Percentiles rank a stretch among this genome's conserved stretches.
These are phyloP conservation scores for Thecocarcelia acutangulata DNA, from an alignment of 2,888 invertebrate species.

Conservation along the genomic window DNA sequence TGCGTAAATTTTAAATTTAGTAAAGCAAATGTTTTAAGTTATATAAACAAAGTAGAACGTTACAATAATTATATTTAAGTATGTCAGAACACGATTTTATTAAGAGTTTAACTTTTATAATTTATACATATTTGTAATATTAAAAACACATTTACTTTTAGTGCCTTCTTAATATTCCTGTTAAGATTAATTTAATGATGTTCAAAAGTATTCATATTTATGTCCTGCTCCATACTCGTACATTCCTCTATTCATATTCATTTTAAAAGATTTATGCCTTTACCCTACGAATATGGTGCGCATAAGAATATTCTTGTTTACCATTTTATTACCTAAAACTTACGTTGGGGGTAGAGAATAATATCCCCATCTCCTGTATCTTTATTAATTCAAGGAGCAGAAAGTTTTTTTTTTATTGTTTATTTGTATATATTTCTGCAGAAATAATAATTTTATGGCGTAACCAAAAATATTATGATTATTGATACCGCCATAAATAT, in stretches of 20 bases:
- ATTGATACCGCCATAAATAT: constrained; percentile 67
- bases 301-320: constrained; percentile 40
- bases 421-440: constrained; percentile 47
- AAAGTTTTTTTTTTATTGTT: constrained; percentile 43
- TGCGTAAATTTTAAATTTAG: constrained; percentile 59
- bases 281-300: constrained; percentile 14
- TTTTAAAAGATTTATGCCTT: constrained; percentile 50
- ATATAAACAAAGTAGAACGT: neutral
- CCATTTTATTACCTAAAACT: constrained; percentile 47
- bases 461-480: constrained; percentile 70
- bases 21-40: constrained; percentile 5
- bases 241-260: constrained; percentile 38
- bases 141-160: constrained; percentile 40
- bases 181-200: constrained; percentile 67
- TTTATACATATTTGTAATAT: neutral
- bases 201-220: constrained; percentile 71
- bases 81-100: neutral
- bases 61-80: neutral
- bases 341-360: neutral
- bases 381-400: constrained; percentile 2
- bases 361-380: neutral
- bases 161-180: constrained; percentile 23
- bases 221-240: constrained; percentile 27
- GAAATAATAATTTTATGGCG: constrained; percentile 66
- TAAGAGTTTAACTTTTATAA: constrained; percentile 1